Conservation (phyloP, 1,140 invertebrate species). For the Geopemphigus sp. region DNA sequence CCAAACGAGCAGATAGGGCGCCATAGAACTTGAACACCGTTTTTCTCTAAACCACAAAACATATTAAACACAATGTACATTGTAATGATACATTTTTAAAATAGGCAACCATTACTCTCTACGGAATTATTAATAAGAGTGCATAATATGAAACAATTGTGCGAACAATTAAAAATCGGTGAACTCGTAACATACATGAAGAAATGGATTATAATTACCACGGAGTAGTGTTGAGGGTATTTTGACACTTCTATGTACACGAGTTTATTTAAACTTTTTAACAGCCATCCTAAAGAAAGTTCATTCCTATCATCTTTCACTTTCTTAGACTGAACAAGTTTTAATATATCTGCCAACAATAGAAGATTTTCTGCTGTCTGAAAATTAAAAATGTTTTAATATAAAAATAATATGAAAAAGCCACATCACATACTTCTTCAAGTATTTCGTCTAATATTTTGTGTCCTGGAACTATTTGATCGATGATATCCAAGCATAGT, state of each 20-base stretch:
- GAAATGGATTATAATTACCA: slow-evolving; percentile 58
- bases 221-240: slow-evolving; percentile 59
- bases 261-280: slow-evolving; percentile 67
- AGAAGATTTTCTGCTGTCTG: slow-evolving; percentile 69
- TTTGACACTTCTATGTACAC: slow-evolving; percentile 71
- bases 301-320: slow-evolving; percentile 54
- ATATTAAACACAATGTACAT: slow-evolving; percentile 5
- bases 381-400: slow-evolving; percentile 49
- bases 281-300: slow-evolving; percentile 65
- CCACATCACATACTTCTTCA: slow-evolving; percentile 50
- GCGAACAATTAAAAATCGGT: too few relatives aligned
- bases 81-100: too few relatives aligned
- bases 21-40: slow-evolving; percentile 73
- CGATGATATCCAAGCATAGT: slow-evolving; percentile 52
- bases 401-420: background rate
- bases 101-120: too few relatives aligned
- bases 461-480: slow-evolving; percentile 56
- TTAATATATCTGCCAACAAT: slow-evolving; percentile 62
- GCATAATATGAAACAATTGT: too few relatives aligned
- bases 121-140: too few relatives aligned
- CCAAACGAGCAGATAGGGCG: slow-evolving; percentile 63
- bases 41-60: slow-evolving; percentile 59
- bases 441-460: slow-evolving; percentile 57
- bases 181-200: too few relatives aligned
- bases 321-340: slow-evolving; percentile 54